Base-by-base conservation (phyloP, 1,140 invertebrate genomes). In the Listronotus oregonensis region DNA sequence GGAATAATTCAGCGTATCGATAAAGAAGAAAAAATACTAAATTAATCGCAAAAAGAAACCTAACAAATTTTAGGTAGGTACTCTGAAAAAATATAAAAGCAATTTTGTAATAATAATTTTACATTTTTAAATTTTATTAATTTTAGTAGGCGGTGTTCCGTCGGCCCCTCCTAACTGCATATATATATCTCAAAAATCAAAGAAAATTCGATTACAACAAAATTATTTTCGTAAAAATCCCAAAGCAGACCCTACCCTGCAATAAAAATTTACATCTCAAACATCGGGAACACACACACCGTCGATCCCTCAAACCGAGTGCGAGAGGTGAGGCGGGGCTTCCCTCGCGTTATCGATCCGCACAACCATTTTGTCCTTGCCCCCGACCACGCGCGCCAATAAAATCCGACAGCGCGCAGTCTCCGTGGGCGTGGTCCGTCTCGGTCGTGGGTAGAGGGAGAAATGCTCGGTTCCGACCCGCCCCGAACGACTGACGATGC, bases 291-390 rank as follows among this genome's bases (percentile, higher is more conserved):
- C 43, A 32, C 40, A 18, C 34, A 9, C 44, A 50, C 47, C 62
- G 49, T 64, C 56, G 37, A 21, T 27, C 14, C 44, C 40, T 17
- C 12, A 18, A 8, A 63, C 10, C 31, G 9, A 55, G 10, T 39
- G 17, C 5, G 47, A 17, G 37, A 34, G 50, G 44, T 7, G 32
- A 39, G 54, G 31, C 47, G 63, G 54, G 21, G 43, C 37, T 11
- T 21, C 7, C 10, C 27, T 34, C 5, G 10, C 14, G 14, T 17
- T 59, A 66, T 66, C 57, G 64, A 66, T 66, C 57, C 70, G 66
- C 69, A 68, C 77, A 73, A 77, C 77, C 77, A 78, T 78, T 78
- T 78, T 78, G 77, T 78, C 68, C 67, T 66, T 62, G 69, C 69
- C 62, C 68, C 70, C 70, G 50, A 49, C 56, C 55, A 42, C 11